A percentile compares a stretch with the other conserved stretches of the same genome.
These are phyloP conservation scores for Halcyon leucocephala DNA, from an alignment of 2,797 vertebrate genomes.

Conservation along the genomic window DNA sequence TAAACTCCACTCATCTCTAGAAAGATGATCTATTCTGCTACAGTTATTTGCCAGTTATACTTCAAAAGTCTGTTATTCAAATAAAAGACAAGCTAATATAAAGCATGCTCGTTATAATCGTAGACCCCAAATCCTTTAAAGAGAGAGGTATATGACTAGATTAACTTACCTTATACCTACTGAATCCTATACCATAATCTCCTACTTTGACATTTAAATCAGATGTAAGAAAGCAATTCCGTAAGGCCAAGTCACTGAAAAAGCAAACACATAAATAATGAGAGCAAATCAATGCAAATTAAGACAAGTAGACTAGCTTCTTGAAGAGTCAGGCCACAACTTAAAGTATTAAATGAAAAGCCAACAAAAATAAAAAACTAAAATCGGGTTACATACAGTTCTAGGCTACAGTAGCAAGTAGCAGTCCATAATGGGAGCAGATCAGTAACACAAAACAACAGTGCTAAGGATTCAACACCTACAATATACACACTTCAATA, in stretches of 20 bases:
- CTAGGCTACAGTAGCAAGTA: background rate
- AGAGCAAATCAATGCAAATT: background rate
- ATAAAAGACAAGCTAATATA: background rate
- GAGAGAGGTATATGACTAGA: background rate
- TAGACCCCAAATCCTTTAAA: background rate
- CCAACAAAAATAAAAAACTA: too few species aligned
- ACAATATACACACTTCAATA: background rate
- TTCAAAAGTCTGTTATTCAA: background rate
- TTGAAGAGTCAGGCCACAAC: background rate
- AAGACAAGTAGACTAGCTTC: background rate
- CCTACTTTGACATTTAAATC: slow-evolving; percentile 97
- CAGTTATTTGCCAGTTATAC: background rate
- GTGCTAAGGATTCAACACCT: background rate
- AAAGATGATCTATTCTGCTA: background rate
- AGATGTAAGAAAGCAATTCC: slow-evolving; percentile 95
- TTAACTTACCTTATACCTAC: slow-evolving; percentile 90
- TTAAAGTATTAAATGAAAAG: background rate
- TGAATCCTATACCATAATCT: slow-evolving; percentile 94
- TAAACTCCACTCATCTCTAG: background rate
- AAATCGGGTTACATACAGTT: too few species aligned
- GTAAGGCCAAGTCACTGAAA: slow-evolving; percentile 91
- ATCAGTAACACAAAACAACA: background rate
- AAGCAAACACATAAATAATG: background rate
- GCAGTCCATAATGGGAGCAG: background rate
- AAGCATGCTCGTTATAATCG: background rate